Base-by-base conservation (phyloP, 2,888 invertebrate species). In the Rhodophaea formosa region DNA sequence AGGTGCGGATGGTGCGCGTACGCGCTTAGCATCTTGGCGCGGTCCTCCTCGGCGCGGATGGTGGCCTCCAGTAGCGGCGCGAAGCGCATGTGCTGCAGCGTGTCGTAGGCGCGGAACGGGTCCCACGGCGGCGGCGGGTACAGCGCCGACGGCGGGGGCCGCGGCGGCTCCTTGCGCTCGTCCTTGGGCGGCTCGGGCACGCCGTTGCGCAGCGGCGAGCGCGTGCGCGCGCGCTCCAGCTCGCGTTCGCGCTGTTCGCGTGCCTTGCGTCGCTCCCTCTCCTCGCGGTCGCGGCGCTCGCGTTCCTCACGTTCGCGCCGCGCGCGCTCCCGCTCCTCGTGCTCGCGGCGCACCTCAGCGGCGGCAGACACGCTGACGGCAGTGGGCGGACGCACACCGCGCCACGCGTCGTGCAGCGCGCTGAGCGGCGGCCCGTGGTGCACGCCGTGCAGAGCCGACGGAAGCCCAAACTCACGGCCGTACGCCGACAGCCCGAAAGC, bases 61-160 rank as follows among this genome's bases (percentile, higher is more conserved):
- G 95, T 95, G 12, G 95, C 95, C 70, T 96, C 96, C 89, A 96
- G 94, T 35, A 96, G 88, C 16, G 96, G 96, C 79, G 95, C 96
- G 80, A 95, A 96, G 57, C 96, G 93, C 80, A 95, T 88, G 79
- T 91, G 90, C 70, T 90, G 89, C 64, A 96, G 92, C 44, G 95
- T 94, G 77, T 95, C 95, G 81, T 95, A 96, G 32, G 93, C 91
- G 56, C 95, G 93, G 87, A 95, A 95, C 10, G 95, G 94, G 81
- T 95, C 95, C 93, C 93, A 93, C 0, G 82, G 78, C 69, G 93
- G 92, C 53, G 92, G 92, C 57, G 93, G 92, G 68, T 94, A 94
- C 17, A 93, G 89, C 71, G 87, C 51, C 56, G 85, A 81, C 70
- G 85, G 84, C 69, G 82, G 76, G 61, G 72, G 75, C 10, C 87